Conservation (phyloP, 1,140 invertebrate genomes). For the Anoplolepis gracilipes region DNA sequence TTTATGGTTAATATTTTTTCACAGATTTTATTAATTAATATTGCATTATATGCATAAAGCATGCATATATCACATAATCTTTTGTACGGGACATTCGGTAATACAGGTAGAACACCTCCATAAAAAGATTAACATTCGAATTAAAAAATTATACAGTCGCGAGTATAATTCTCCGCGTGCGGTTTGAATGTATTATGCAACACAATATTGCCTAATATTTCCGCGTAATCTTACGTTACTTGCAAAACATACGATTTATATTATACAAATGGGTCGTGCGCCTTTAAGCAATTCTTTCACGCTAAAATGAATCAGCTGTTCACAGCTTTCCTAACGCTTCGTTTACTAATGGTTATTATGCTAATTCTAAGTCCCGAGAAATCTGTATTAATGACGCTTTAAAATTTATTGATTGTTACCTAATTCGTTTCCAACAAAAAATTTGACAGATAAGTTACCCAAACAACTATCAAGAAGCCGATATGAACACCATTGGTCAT, state of each 20-base stretch:
- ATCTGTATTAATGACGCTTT: neutral
- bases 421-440: neutral
- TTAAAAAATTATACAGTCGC: neutral
- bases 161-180: neutral
- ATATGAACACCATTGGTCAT: neutral
- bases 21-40: neutral
- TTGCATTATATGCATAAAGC: no score
- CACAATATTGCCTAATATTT: constrained; percentile 30
- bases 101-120: no score
- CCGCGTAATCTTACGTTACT: constrained; percentile 30
- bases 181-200: constrained; percentile 3
- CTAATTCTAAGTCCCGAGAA: constrained; percentile 3
- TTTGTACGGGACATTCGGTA: neutral
- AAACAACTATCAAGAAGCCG: neutral
- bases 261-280: constrained; percentile 24
- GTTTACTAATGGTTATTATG: constrained; percentile 21
- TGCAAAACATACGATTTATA: constrained; percentile 37
- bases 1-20: neutral
- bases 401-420: neutral
- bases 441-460: neutral
- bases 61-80: neutral
- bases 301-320: constrained; percentile 34
- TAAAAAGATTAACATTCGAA: neutral
- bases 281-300: constrained; percentile 41
- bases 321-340: neutral